phyloP scores from a whole-genome alignment of 2,888 invertebrate genomes.

The Folsomia candida region DNA sequence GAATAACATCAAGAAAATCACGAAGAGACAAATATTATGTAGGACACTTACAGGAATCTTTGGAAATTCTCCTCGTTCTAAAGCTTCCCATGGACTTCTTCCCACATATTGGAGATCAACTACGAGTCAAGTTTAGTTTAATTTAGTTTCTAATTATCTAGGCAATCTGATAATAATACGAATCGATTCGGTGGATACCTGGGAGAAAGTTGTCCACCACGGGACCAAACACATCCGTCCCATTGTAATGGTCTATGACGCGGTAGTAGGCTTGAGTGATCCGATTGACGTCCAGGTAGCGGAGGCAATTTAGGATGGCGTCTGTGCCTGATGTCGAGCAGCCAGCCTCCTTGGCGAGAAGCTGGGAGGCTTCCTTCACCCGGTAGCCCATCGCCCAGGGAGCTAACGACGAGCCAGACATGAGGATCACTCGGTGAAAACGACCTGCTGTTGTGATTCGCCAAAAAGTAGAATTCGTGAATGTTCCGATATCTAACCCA shows the following conservation, averaged over 20 bases:
- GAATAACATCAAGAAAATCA: too few relatives aligned
- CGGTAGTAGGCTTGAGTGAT: constrained; percentile 48
- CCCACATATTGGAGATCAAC: constrained; percentile 65
- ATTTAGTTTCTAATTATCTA: too few relatives aligned
- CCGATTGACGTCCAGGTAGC: constrained; percentile 62
- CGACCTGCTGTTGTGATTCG: too few relatives aligned
- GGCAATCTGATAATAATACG: too few relatives aligned
- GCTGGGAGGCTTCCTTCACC: constrained; percentile 48
- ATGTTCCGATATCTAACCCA: too few relatives aligned
- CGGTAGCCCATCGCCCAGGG: constrained; percentile 54
- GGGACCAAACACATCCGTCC: constrained; percentile 60
- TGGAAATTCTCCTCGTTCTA: constrained; percentile 59
- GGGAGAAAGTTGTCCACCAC: constrained; percentile 65
- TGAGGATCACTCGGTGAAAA: constrained; percentile 67
- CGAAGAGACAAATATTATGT: too few relatives aligned
- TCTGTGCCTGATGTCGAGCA: constrained; percentile 47
- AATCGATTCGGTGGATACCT: too few relatives aligned
- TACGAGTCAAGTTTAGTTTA: too few relatives aligned
- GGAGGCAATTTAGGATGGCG: constrained; percentile 62
- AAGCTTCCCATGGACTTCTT: constrained; percentile 58
- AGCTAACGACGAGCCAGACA: constrained; percentile 62
- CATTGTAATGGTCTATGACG: constrained; percentile 48
- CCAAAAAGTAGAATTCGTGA: too few relatives aligned
- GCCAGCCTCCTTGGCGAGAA: constrained; percentile 48
- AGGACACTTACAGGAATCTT: constrained; percentile 65